These are phyloP conservation scores for Sphecodes monilicornis DNA, from an alignment of 2,888 invertebrate species.

Conservation along the genomic window DNA sequence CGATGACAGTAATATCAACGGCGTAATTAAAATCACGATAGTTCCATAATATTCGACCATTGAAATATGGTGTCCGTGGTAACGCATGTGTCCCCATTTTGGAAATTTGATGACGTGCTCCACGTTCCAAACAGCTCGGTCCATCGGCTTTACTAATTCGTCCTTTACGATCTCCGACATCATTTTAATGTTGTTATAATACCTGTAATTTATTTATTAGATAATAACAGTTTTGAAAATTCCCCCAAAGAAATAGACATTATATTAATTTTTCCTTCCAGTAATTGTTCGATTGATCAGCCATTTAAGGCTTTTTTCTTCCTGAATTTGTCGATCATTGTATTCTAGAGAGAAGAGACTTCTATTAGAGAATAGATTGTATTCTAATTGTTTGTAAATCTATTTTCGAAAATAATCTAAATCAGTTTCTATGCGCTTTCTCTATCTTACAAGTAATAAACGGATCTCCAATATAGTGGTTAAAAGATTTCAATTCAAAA, in stretches of 20 bases:
- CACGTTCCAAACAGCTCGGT: conserved; percentile 79
- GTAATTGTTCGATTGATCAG: no score
- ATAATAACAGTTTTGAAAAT: neutral
- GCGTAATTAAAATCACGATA: neutral
- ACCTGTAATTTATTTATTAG: conserved; percentile 60
- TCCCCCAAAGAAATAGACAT: neutral
- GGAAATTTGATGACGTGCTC: conserved; percentile 81
- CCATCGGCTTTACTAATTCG: conserved; percentile 77
- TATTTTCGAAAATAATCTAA: neutral
- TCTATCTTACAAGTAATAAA: neutral
- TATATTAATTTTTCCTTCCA: no score
- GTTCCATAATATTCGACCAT: conserved; percentile 72
- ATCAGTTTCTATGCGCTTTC: neutral
- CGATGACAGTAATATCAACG: neutral
- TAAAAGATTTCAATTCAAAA: neutral
- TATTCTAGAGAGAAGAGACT: no score
- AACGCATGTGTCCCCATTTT: conserved; percentile 75
- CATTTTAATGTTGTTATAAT: conserved; percentile 69
- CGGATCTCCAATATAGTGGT: neutral
- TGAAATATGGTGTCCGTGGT: conserved; percentile 76
- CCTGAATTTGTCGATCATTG: no score
- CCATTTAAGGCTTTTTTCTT: no score
- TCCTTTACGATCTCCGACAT: conserved; percentile 76
- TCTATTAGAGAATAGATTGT: no score
- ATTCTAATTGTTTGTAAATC: no score